These are phyloP conservation scores for Cynocephalus volans DNA, from an alignment of 2,113 vertebrate genomes.

Conservation along the genomic window DNA sequence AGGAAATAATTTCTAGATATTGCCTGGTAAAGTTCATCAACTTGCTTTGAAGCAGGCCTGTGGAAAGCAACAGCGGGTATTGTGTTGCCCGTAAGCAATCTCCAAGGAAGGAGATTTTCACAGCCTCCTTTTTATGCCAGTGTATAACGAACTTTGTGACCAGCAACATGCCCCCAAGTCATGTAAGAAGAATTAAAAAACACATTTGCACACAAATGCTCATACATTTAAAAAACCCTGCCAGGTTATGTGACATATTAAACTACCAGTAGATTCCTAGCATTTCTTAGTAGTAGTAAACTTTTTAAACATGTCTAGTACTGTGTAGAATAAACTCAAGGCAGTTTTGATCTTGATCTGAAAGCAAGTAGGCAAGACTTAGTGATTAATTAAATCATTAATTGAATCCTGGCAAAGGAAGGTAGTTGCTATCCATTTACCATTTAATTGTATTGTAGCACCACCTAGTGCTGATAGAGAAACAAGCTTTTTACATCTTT, in stretches of 20 bases:
- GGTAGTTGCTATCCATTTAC: neutral
- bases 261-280: constrained; percentile 17
- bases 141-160: constrained; percentile 32
- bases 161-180: neutral
- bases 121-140: constrained; percentile 28
- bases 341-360: neutral
- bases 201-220: neutral
- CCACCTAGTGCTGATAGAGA: constrained; percentile 86
- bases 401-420: neutral
- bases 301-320: neutral
- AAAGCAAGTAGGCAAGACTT: neutral
- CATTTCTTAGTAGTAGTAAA: constrained; percentile 7
- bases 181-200: constrained; percentile 58
- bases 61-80: constrained; percentile 33
- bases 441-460: constrained; percentile 83
- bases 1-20: constrained; percentile 64
- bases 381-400: constrained; percentile 15
- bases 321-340: constrained; percentile 4
- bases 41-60: constrained; percentile 24
- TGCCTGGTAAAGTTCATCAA: constrained; percentile 62
- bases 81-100: constrained; percentile 7
- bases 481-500: neutral
- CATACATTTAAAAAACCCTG: neutral
- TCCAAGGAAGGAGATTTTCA: neutral
- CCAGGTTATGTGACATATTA: neutral